Evolutionary conservation across 2,888 invertebrate genomes (phyloP), one percentile per base, ranked within the genome.

Genomic region (Hirtodrosophila duncani): DNA sequence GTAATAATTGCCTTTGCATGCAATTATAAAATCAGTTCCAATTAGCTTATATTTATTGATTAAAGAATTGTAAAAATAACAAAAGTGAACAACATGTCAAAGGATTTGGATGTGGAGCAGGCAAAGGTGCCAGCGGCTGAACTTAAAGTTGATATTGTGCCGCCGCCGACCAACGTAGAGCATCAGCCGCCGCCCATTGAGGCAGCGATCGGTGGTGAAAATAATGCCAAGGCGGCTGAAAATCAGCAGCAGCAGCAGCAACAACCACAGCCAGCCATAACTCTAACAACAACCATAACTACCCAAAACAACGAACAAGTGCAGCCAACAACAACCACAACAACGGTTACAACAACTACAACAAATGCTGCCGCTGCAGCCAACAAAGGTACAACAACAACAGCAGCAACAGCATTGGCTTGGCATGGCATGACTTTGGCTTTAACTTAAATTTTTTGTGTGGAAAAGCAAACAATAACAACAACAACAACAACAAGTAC

Each of bases 41-140:
- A 43, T 23, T n/a, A n/a, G n/a, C n/a, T n/a, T n/a, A n/a, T n/a
- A n/a, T n/a, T n/a, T 37, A 63, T 63, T 57, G 63, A 64, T 64
- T 64, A n/a, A n/a, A n/a, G n/a, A n/a, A n/a, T n/a, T 56, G 49
- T 9, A 42, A 50, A 41, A 38, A 9, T 24, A 6, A 11, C 16
- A 3, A 31, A 21, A 26, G 4, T 17, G 20, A n/a, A 18, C 5
- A 36, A 37, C 24, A 81, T 80, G 80, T 59, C 80, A 10, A 64
- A 62, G 49, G 72, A 67, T 33, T 45, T 67, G 57, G 71, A 78
- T 51, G 53, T 82, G 46, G 74, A 82, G 57, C 82, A 71, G 59
- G 68, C 80, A 36, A 45, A 53, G 24, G 46, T 52, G 26, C 31
- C 39, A 36, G 21, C 49, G 7, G 27, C 17, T 18, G 78, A 67